Conservation (phyloP, 2,113 vertebrate genomes). For the Campylomormyrus tamandua region DNA sequence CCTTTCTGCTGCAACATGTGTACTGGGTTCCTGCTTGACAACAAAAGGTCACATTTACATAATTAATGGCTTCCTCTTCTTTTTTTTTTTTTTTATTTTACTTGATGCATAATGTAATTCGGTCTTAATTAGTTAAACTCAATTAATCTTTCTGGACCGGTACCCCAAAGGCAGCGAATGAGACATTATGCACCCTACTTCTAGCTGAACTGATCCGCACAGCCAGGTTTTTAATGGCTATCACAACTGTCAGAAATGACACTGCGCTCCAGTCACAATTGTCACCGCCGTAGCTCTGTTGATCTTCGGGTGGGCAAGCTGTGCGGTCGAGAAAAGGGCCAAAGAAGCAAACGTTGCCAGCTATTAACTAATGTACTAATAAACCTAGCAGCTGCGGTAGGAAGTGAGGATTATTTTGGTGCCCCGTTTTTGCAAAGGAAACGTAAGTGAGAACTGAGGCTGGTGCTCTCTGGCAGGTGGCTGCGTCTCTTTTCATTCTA, state of each 20-base stretch:
- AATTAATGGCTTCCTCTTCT: not conserved
- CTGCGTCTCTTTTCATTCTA: not conserved
- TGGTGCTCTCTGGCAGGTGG: not conserved
- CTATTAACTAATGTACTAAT: not conserved
- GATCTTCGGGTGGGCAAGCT: not conserved
- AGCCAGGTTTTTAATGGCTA: not conserved
- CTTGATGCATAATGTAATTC: conserved; percentile 8
- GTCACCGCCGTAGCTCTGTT: not conserved
- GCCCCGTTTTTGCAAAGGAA: not conserved
- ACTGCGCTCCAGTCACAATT: not conserved
- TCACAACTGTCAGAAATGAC: not conserved
- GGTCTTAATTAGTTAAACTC: not conserved
- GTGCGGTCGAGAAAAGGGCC: not conserved
- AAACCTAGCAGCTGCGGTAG: not conserved
- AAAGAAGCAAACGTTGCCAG: not conserved
- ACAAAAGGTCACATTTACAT: conserved; percentile 28
- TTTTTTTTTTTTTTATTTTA: not conserved
- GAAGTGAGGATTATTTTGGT: not conserved
- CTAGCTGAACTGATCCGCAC: not conserved
- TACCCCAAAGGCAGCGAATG: not conserved
- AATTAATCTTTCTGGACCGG: not conserved
- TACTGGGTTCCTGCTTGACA: not conserved
- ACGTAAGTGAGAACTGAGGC: not conserved
- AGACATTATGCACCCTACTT: not conserved
- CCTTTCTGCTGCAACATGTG: not conserved